Conservation (phyloP, 2,888 invertebrate genomes). For the Cephus runcator region DNA sequence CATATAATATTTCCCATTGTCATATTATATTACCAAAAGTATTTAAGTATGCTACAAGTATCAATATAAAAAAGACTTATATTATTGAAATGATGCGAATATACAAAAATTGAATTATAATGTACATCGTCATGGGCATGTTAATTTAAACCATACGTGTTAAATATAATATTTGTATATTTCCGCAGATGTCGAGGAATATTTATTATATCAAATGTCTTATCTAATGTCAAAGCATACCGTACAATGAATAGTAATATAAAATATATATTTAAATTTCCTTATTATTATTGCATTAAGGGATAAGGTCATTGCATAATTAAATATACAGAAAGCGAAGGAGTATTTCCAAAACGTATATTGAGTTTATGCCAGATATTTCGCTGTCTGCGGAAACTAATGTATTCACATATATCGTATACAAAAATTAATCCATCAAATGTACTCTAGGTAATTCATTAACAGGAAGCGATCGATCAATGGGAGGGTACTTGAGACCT, state of each 20-base stretch:
- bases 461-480: constrained; percentile 74
- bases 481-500: constrained; percentile 69
- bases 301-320: neutral
- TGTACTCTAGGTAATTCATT: constrained; percentile 77
- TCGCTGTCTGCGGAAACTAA: neutral
- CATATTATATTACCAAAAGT: neutral
- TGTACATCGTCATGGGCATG: neutral
- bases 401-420: neutral
- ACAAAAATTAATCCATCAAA: neutral
- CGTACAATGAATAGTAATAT: neutral
- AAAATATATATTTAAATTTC: neutral
- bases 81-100: neutral
- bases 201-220: neutral
- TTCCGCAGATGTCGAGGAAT: neutral
- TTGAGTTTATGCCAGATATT: neutral
- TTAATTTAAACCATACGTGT: neutral
- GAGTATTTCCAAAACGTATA: neutral
- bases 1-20: neutral
- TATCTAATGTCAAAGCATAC: neutral
- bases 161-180: neutral
- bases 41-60: neutral
- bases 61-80: neutral
- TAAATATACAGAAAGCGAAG: neutral
- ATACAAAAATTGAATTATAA: neutral
- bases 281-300: too few relatives aligned